Evolutionary conservation across 1,140 invertebrate genomes (phyloP), one percentile per base, ranked within the genome.

Genomic region (Pararge aegeria): DNA sequence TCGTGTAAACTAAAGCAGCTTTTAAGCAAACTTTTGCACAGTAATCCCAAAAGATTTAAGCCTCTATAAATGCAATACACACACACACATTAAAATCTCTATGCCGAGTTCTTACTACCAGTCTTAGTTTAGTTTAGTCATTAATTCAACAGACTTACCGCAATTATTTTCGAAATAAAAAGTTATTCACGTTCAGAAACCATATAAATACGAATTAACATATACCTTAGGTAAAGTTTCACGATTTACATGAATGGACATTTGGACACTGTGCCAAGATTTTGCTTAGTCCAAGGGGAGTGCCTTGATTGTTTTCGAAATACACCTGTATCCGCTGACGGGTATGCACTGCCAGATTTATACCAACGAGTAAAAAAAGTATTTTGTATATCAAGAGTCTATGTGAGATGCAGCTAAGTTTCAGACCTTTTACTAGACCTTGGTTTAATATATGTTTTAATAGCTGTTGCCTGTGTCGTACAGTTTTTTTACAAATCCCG

Each of bases 251-350:
- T 20, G 37, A 42, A 50, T 60, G 59, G 64, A 68, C 62, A 55
- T 65, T 61, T 60, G 56, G 54, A 48, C 55, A 53, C 21, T 44
- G 46, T 52, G 48, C 52, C 29, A 50, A 51, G 61, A 69, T 70
- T 70, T 59, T 59, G 59, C 58, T 56, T 58, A 59, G 58, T 27
- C 46, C 40, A 48, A 19, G 52, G 59, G 55, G 50, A 64, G 48
- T 46, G 34, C 20, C 56, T 48, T 73, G 71, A 74, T 68, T 75
- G 76, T 76, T 70, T 65, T 68, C 57, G 55, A 62, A 57, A 49
- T 64, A 66, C 82, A 85, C 82, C 82, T 85, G 82, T 79, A 76
- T 85, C 82, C 82, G 82, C 68, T 70, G 78, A 74, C 70, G 61
- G 66, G 37, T 46, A 66, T 75, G 69, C 68, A 68, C 65, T 61